Conservation (phyloP, 2,797 vertebrate species). For the Antrozous pallidus region DNA sequence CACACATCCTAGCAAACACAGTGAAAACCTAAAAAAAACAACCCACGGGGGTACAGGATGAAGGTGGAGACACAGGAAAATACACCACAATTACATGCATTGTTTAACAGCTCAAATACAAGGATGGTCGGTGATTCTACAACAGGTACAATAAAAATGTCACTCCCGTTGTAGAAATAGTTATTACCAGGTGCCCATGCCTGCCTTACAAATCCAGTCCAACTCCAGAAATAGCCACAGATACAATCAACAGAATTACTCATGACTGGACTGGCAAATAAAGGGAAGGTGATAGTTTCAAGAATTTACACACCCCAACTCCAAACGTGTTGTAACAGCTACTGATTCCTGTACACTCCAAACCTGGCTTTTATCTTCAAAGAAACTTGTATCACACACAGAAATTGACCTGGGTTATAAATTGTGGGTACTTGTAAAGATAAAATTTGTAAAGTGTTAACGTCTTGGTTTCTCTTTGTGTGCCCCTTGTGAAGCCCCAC, state of each 20-base stretch:
- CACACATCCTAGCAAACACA: background rate
- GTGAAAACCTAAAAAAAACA: background rate
- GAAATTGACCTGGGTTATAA: background rate
- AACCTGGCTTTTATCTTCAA: conserved; percentile 45
- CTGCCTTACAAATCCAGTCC: background rate
- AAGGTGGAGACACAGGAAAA: background rate
- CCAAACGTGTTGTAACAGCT: conserved; percentile 1
- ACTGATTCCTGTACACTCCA: background rate
- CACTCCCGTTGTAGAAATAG: background rate
- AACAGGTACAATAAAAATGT: conserved; percentile 23
- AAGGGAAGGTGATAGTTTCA: background rate
- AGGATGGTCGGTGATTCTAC: background rate
- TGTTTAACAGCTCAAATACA: conserved; percentile 22
- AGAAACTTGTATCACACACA: background rate
- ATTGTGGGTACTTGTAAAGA: conserved; percentile 11
- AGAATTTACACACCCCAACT: background rate
- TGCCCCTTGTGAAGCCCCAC: background rate
- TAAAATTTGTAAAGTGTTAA: background rate
- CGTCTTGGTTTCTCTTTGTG: background rate
- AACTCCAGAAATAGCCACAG: conserved; percentile 3
- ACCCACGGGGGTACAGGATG: background rate
- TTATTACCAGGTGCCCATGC: background rate
- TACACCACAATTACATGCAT: background rate
- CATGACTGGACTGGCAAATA: background rate
- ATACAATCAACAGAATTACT: background rate